Percentiles rank a stretch among this genome's conserved stretches.
Evolutionary conservation across 2,888 invertebrate species (phyloP).

Genomic region (Scelioninae gen. 2): DNA sequence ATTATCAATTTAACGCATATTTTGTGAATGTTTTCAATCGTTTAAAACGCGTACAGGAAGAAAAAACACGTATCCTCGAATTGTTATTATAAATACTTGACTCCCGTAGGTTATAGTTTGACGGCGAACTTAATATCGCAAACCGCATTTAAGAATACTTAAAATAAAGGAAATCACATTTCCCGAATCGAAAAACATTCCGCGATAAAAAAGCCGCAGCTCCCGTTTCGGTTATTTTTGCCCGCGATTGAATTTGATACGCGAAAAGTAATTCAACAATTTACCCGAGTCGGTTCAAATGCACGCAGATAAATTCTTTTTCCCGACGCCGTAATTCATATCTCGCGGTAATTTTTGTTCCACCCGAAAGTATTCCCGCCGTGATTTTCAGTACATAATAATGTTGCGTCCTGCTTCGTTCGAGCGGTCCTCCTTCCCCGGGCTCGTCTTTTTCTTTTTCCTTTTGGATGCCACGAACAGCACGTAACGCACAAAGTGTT

Average conservation of each 20-base stretch:
- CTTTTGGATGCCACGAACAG: constrained; percentile 46
- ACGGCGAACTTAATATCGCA: too few relatives aligned
- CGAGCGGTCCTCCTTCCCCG: background rate
- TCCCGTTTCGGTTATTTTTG: background rate
- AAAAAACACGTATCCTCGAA: too few relatives aligned
- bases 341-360: constrained; percentile 46
- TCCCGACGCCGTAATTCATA: constrained; percentile 39
- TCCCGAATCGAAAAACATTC: too few relatives aligned
- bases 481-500: constrained; percentile 56
- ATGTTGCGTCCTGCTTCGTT: constrained; percentile 14
- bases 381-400: constrained; percentile 49
- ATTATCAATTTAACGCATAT: too few relatives aligned
- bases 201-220: too few relatives aligned
- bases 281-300: constrained; percentile 10
- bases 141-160: too few relatives aligned
- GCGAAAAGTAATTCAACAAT: constrained; percentile 27
- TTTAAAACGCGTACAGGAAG: too few relatives aligned
- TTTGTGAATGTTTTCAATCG: too few relatives aligned
- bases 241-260: background rate
- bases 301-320: constrained; percentile 9
- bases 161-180: too few relatives aligned
- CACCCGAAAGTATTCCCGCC: constrained; percentile 17
- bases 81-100: too few relatives aligned
- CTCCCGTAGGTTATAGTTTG: too few relatives aligned
- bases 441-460: constrained; percentile 1